Evolutionary conservation across 2,797 vertebrate genomes (phyloP).

Genomic region (Menidia menidia): DNA sequence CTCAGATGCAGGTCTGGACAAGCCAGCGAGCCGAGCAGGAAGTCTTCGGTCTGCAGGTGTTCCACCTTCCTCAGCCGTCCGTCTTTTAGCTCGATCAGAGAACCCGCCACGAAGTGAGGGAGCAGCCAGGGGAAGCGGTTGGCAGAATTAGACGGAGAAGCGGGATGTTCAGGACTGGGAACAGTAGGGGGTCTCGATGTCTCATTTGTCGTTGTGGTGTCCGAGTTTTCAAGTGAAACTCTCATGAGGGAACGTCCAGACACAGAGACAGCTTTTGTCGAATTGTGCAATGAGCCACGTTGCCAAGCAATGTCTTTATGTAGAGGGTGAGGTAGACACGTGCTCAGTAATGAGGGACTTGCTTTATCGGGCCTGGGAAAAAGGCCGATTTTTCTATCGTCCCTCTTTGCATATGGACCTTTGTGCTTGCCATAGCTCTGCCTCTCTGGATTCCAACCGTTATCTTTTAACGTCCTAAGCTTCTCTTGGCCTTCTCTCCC

Average conservation of each 20-base stretch:
- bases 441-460: slow-evolving; percentile 22
- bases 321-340: slow-evolving; percentile 41
- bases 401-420: slow-evolving; percentile 53
- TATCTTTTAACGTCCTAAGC: slow-evolving; percentile 43
- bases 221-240: slow-evolving; percentile 14
- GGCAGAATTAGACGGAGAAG: slow-evolving; percentile 36
- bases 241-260: slow-evolving; percentile 32
- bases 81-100: slow-evolving; percentile 82
- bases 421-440: slow-evolving; percentile 48
- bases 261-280: slow-evolving; percentile 18
- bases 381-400: slow-evolving; percentile 39
- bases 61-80: slow-evolving; percentile 81
- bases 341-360: slow-evolving; percentile 20
- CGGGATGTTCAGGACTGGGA: not conserved
- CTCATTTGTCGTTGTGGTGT: slow-evolving; percentile 29
- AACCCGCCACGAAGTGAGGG: slow-evolving; percentile 79
- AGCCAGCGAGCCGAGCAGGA: slow-evolving; percentile 76
- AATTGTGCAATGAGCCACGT: slow-evolving; percentile 23
- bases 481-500: slow-evolving; percentile 53
- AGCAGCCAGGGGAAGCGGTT: slow-evolving; percentile 72
- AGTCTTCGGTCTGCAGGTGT: slow-evolving; percentile 82
- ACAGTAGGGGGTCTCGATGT: not conserved
- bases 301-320: slow-evolving; percentile 19
- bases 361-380: slow-evolving; percentile 33
- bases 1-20: slow-evolving; percentile 80